A percentile compares a stretch with the other conserved stretches of the same genome.
These are phyloP conservation scores for Taphrorychus bicolor DNA, from an alignment of 2,888 invertebrate genomes.

Conservation along the genomic window DNA sequence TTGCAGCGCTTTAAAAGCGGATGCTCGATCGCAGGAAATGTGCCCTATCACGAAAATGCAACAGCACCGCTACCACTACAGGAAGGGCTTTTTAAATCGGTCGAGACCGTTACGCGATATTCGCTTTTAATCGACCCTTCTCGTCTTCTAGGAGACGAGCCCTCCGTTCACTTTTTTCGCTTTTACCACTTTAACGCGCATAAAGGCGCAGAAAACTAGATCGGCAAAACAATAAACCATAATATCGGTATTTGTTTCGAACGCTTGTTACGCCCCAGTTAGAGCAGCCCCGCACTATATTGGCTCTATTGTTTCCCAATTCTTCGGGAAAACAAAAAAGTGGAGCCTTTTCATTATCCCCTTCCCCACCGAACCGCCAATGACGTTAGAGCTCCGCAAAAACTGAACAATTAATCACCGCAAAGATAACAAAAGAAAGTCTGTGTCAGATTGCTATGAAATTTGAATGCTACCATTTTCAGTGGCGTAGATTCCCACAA, in stretches of 20 bases:
- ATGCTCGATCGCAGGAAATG: constrained; percentile 31
- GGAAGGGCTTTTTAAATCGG: constrained; percentile 14
- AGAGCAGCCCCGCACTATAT: constrained; percentile 25
- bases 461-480: constrained; percentile 13
- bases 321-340: constrained; percentile 36
- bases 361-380: background rate
- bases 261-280: constrained; percentile 23
- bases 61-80: constrained; percentile 16
- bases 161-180: too few species aligned
- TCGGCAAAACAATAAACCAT: constrained; percentile 12
- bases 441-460: constrained; percentile 36
- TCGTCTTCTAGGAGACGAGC: background rate
- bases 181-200: background rate
- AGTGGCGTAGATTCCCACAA: too few species aligned
- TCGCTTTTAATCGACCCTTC: constrained; percentile 11
- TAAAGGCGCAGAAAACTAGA: background rate
- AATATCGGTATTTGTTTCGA: background rate
- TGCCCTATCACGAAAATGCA: constrained; percentile 37
- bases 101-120: constrained; percentile 12
- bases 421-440: constrained; percentile 39
- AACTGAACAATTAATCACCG: constrained; percentile 38
- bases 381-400: constrained; percentile 30
- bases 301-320: constrained; percentile 23
- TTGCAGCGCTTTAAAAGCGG: constrained; percentile 26
- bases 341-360: constrained; percentile 32